Conservation (phyloP, 92 coral and sea anemone genomes). For the Zoanthus sociatus region DNA sequence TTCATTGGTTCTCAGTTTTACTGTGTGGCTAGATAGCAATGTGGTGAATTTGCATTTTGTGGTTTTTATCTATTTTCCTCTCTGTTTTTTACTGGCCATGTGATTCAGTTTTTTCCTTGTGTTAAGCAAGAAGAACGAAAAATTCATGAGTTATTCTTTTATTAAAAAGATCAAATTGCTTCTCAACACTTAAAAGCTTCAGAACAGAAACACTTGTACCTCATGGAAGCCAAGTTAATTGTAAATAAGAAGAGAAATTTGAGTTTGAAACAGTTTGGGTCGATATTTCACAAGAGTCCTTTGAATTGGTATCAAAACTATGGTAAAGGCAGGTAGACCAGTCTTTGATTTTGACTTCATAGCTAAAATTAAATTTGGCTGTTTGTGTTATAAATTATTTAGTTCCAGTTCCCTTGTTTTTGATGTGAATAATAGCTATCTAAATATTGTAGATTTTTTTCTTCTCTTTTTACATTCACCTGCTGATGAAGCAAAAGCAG, state of each 20-base stretch:
- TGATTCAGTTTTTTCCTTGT: slow-evolving; percentile 56
- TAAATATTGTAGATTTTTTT: too few species aligned
- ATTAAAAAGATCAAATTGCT: neutral
- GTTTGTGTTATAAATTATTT: too few species aligned
- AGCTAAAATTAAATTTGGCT: neutral
- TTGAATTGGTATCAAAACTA: slow-evolving; percentile 57
- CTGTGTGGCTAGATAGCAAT: slow-evolving; percentile 64
- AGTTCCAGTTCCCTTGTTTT: too few species aligned
- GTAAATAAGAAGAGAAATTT: slow-evolving; percentile 19
- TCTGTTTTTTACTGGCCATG: slow-evolving; percentile 72
- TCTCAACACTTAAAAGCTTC: neutral
- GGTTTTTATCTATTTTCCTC: slow-evolving; percentile 46
- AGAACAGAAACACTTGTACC: slow-evolving; percentile 8
- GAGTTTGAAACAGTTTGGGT: slow-evolving; percentile 61
- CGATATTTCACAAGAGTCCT: slow-evolving; percentile 47
- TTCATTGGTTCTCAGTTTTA: slow-evolving; percentile 69
- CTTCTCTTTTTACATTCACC: too few species aligned
- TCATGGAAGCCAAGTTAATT: slow-evolving; percentile 66
- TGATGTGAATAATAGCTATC: too few species aligned
- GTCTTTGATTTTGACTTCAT: neutral
- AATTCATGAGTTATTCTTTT: neutral
- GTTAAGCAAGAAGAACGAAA: neutral
- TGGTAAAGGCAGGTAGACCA: slow-evolving; percentile 88
- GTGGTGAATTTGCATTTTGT: slow-evolving; percentile 82
- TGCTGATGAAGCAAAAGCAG: too few species aligned